Evolutionary conservation across 1,140 invertebrate species (phyloP), one percentile per base, ranked within the genome.

Genomic region (Drosophila sturtevanti): DNA sequence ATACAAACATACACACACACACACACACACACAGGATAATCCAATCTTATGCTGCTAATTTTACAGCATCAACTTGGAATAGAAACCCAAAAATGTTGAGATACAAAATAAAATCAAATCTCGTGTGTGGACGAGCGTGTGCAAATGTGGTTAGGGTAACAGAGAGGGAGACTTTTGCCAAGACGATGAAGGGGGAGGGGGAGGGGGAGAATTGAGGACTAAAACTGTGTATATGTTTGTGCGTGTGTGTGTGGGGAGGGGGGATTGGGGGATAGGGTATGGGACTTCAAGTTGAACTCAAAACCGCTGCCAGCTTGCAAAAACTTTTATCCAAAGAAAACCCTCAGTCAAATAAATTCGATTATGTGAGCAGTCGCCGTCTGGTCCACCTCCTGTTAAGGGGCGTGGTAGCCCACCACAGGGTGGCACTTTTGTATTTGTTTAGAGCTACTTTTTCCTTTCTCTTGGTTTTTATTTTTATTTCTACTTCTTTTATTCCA

Each of bases 31-130:
- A 82, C 4, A 77, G 77, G 84, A 89, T 89, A 89, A 89, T 89
- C 84, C 84, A 89, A 89, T 89, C 84, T 84, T 89, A 84, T 89
- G 79, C 79, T 89, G 84, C 84, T 89, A 89, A 89, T 89, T 89
- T 89, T 82, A 84, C 80, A 85, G 80, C 79, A 84, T 63, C 71
- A 82, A 66, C 52, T 65, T 69, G 63, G 22, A 55, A 68, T 68
- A 68, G 72, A 68, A 81, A 68, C 60, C 71, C 68, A 48, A 77
- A 65, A 75, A 80, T 79, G 62, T 44, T 58, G 52, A 55, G 77
- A 61, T 65, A 55, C 62, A 64, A 81, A 81, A 82, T 65, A 75
- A 86, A 86, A 86, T 81, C 70, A 86, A 86, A 76, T 79, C 82
- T 86, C 66, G 67, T 79, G 72, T 68, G 76, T 73, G 77, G 68